Base-by-base conservation (phyloP, 2,888 invertebrate genomes). In the Lypha dubia region DNA sequence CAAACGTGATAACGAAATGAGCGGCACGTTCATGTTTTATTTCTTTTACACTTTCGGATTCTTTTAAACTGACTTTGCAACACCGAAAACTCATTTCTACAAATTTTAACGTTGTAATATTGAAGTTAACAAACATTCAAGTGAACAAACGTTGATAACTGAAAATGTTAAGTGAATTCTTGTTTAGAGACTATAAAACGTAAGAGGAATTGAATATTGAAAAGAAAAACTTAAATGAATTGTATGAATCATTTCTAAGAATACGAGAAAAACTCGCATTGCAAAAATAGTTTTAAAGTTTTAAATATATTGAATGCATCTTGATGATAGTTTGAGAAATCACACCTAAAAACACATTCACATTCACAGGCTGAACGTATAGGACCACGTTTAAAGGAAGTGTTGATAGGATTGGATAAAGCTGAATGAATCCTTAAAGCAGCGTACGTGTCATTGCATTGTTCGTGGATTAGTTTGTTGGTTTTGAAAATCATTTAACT, bases 51-150 rank as follows among this genome's bases (percentile, higher is more conserved):
- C 22, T 38, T 44, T 22, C 17, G 1, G 17, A 3, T 46, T 53
- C 4, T 13, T 35, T 44, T 44, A 32, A 28, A 41, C 17, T 41
- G 24, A 3, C 41, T 56, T 68, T n/a, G 11, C 24, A 46, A 75
- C 9, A 62, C 15, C 44, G 44, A 60, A 81, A 56, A n/a, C 35
- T 11, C 38, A 63, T 63, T 81, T 75, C 68, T 53, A 70, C 68
- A 75, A 68, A 81, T 75, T 75, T 62, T 63, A 81, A 70, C 22
- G 5, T 28, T 81, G 75, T 24, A 32, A 13, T 13, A 56, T 28
- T 28, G 3, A 28, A 5, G 28, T 4, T 4, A 28, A 28, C 28
- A 28, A 5, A 28, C n/a, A 13, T 32, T n/a, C 3, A 56, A 56
- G n/a, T 8, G 32, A 32, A 56, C 6, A 8, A 8, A 3, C 28